Conservation (phyloP, 2,888 invertebrate genomes). For the Apotomis turbidana region DNA sequence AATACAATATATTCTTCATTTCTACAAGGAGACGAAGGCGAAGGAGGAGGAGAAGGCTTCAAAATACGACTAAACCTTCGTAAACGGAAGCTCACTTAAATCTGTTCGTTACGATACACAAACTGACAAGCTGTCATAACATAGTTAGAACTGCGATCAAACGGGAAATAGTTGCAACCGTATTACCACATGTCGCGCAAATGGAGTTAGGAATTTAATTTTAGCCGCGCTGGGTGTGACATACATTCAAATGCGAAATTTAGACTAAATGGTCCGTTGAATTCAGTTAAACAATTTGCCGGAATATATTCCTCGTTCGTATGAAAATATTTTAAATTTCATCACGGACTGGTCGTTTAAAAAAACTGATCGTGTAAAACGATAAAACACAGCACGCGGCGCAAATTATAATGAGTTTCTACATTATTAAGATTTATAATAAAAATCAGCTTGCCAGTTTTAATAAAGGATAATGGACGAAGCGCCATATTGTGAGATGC, state of each 20-base stretch:
- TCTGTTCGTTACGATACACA: constrained; percentile 20
- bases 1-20: no score
- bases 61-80: constrained; percentile 3
- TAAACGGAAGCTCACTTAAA: constrained; percentile 25
- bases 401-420: constrained; percentile 61
- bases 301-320: constrained; percentile 11
- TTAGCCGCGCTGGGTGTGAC: constrained; percentile 37
- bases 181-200: constrained; percentile 41
- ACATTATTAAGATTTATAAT: constrained; percentile 58
- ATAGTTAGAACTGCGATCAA: constrained; percentile 12
- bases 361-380: constrained; percentile 55
- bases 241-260: constrained; percentile 38
- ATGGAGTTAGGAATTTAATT: constrained; percentile 39
- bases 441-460: constrained; percentile 56
- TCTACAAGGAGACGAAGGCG: no score
- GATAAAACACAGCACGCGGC: constrained; percentile 63
- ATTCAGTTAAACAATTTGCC: constrained; percentile 27
- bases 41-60: no score
- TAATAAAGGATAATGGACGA: constrained; percentile 55
- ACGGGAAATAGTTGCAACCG: constrained; percentile 37
- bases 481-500: constrained; percentile 54
- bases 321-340: constrained; percentile 9
- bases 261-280: constrained; percentile 32
- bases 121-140: constrained; percentile 34
- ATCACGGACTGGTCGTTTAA: constrained; percentile 58